Percentiles rank a stretch among this genome's conserved stretches.
Evolutionary conservation across 2,888 invertebrate genomes (phyloP).

Genomic region (Parthenolecanium corni): DNA sequence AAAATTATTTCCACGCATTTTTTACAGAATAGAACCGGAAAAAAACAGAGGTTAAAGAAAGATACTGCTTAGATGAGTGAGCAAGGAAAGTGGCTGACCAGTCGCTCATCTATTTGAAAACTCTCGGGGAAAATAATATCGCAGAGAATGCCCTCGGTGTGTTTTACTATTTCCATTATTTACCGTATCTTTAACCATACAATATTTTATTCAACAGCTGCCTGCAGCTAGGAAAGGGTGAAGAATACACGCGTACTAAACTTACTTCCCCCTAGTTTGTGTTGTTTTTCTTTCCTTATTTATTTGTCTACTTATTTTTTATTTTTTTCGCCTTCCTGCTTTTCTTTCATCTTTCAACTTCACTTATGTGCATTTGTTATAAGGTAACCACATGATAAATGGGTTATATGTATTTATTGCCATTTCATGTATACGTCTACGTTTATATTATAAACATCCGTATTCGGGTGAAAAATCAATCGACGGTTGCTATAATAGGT

Average conservation of each 20-base stretch:
- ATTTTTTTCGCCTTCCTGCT: not conserved
- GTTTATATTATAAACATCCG: no score
- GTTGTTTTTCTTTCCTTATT: conserved; percentile 20
- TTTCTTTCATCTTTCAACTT: no score
- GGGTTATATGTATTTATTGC: conserved; percentile 20
- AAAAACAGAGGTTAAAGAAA: no score
- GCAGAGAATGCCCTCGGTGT: not conserved
- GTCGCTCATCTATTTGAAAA: not conserved
- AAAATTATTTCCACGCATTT: conserved; percentile 20
- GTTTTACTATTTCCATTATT: conserved; percentile 25
- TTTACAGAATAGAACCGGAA: no score
- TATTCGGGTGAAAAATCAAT: no score
- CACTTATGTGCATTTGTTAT: no score
- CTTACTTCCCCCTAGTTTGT: not conserved
- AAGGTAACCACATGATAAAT: conserved; percentile 15
- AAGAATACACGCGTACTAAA: not conserved
- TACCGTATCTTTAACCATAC: conserved; percentile 18
- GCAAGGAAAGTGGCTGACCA: not conserved
- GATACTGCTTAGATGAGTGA: no score
- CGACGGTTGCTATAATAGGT: no score
- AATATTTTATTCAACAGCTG: conserved; percentile 25
- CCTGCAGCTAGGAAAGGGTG: not conserved
- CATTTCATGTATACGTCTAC: not conserved
- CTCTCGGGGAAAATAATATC: conserved; percentile 13
- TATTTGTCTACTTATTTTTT: conserved; percentile 22